These are phyloP conservation scores for Micropterix aruncella DNA, from an alignment of 2,888 invertebrate species.

Conservation along the genomic window DNA sequence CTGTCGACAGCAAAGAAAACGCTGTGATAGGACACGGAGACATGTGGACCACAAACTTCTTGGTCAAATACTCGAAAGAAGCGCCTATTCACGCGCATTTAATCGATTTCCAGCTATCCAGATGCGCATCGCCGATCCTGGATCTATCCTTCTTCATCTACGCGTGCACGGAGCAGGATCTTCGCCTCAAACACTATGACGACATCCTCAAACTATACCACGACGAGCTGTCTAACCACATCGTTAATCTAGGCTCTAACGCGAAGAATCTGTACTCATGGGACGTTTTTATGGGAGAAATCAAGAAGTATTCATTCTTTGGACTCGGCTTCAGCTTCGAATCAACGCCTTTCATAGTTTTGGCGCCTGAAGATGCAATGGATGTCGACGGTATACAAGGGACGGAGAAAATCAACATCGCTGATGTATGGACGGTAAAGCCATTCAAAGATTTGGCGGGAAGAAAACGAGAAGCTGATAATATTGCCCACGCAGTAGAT, in stretches of 20 bases:
- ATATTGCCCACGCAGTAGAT: conserved; percentile 50
- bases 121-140: conserved; percentile 39
- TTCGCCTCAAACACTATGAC: conserved; percentile 43
- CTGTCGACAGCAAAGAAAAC: conserved; percentile 21
- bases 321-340: conserved; percentile 47
- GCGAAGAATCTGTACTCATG: conserved; percentile 38
- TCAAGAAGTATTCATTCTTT: conserved; percentile 39
- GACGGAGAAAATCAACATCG: conserved; percentile 34
- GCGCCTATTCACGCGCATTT: conserved; percentile 35
- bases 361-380: conserved; percentile 41
- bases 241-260: conserved; percentile 44
- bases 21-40: conserved; percentile 57
- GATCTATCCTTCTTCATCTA: conserved; percentile 47
- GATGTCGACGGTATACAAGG: conserved; percentile 27
- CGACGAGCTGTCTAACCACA: conserved; percentile 32
- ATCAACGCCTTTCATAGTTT: conserved; percentile 38
- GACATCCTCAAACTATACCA: conserved; percentile 46
- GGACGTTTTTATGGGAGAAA: conserved; percentile 34
- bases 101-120: conserved; percentile 56
- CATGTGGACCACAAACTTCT: conserved; percentile 63
- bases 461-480: conserved; percentile 44
- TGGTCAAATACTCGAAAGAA: conserved; percentile 29
- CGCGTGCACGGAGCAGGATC: conserved; percentile 43
- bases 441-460: conserved; percentile 45
- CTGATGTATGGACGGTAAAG: conserved; percentile 47